Conservation (phyloP, 37 sponge, comb jelly and placozoan species). For the Oscarella lobularis region DNA sequence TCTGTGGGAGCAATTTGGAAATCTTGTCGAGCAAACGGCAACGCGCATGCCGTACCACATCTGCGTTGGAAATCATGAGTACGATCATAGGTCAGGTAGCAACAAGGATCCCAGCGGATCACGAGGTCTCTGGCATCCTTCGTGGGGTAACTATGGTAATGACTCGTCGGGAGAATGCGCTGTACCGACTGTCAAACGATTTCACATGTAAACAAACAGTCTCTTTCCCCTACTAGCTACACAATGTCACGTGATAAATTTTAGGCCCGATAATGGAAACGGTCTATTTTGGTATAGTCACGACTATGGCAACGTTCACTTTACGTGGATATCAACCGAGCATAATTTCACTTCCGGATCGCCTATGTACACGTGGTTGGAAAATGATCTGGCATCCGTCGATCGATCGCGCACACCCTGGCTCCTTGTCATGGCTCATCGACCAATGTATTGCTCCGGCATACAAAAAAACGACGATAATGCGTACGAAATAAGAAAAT, state of each 20-base stretch:
- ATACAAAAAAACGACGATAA: too few species aligned
- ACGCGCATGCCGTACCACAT: neutral
- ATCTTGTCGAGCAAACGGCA: neutral
- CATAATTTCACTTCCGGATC: constrained; percentile 44
- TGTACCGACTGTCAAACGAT: too few species aligned
- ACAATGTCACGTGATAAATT: too few species aligned
- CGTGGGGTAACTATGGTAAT: too few species aligned
- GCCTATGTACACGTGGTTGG: constrained; percentile 47
- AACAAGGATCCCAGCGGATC: too few species aligned
- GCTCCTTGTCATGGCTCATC: constrained; percentile 35
- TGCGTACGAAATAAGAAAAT: too few species aligned
- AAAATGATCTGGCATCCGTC: constrained; percentile 31
- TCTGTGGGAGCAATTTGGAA: neutral
- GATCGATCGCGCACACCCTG: constrained; percentile 35
- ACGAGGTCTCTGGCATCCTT: too few species aligned
- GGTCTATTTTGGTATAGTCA: constrained; percentile 71
- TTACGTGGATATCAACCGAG: constrained; percentile 37
- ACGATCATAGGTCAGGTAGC: too few species aligned
- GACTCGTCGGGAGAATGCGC: too few species aligned
- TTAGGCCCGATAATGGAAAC: too few species aligned
- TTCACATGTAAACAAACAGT: too few species aligned
- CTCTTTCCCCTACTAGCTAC: too few species aligned
- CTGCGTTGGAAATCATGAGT: neutral
- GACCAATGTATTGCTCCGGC: constrained; percentile 41
- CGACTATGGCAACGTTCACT: constrained; percentile 50